phyloP scores from a whole-genome alignment of 2,797 vertebrate genomes.

The Trachurus trachurus region DNA sequence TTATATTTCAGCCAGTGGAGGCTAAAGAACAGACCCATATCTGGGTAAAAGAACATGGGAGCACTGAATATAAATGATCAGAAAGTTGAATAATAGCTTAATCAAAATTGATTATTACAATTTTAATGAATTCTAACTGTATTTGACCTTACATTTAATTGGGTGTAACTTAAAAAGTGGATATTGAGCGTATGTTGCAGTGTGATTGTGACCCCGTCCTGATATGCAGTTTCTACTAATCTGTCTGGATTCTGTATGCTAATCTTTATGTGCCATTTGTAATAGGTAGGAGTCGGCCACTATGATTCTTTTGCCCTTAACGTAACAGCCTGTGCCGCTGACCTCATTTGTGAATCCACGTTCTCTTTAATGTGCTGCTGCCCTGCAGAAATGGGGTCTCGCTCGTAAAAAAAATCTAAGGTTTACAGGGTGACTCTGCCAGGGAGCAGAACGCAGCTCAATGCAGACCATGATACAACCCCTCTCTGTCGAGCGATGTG shows the following conservation, averaged over 20 bases:
- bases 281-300: constrained; percentile 43
- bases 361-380: constrained; percentile 59
- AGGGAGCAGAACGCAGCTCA: constrained; percentile 41
- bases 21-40: neutral
- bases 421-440: constrained; percentile 62
- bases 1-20: neutral
- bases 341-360: constrained; percentile 73
- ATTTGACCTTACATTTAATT: no score
- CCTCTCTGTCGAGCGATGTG: constrained; percentile 4
- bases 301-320: constrained; percentile 54
- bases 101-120: no score
- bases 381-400: constrained; percentile 59
- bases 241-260: constrained; percentile 46
- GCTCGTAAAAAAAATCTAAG: constrained; percentile 51
- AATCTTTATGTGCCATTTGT: constrained; percentile 56
- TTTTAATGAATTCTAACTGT: no score
- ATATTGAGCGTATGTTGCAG: no score
- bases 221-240: constrained; percentile 34
- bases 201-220: constrained; percentile 41
- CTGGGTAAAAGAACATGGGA: neutral
- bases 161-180: neutral
- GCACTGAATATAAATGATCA: no score
- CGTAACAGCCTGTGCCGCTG: constrained; percentile 43
- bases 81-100: no score
- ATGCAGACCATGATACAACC: constrained; percentile 19